phyloP scores from a whole-genome alignment of 2,113 vertebrate species.

The Gopherus flavomarginatus region DNA sequence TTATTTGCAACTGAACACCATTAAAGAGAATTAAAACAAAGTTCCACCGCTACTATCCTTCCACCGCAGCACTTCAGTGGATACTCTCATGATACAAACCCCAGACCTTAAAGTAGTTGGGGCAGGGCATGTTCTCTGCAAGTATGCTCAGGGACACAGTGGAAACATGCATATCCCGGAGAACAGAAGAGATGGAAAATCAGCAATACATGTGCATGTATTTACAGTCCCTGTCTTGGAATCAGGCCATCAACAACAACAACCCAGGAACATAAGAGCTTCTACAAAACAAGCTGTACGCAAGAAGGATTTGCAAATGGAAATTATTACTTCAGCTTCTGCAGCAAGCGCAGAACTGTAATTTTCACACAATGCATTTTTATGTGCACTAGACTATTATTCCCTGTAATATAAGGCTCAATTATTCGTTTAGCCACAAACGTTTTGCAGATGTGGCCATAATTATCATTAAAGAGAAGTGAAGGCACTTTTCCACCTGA shows the following conservation, averaged over 20 bases:
- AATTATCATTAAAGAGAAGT: neutral
- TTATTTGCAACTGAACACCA: neutral
- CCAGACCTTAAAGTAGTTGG: neutral
- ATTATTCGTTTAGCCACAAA: neutral
- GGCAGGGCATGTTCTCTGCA: neutral
- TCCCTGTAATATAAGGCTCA: fast-evolving
- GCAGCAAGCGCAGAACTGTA: fast-evolving
- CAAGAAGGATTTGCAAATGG: neutral
- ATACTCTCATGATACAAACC: neutral
- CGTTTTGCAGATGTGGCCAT: neutral
- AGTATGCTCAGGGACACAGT: neutral
- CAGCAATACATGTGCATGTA: neutral
- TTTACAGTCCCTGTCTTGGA: neutral
- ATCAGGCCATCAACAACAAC: neutral
- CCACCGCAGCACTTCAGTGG: neutral
- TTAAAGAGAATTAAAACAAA: neutral
- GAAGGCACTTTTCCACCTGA: fast-evolving
- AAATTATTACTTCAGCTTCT: neutral
- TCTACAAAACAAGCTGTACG: neutral
- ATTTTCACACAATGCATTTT: neutral
- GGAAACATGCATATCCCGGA: neutral
- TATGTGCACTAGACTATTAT: neutral
- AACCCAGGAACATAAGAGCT: neutral
- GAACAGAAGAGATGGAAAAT: neutral
- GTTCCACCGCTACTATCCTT: neutral